These are phyloP conservation scores for Regulus satrapa DNA, from an alignment of 2,113 vertebrate genomes.

Conservation along the genomic window DNA sequence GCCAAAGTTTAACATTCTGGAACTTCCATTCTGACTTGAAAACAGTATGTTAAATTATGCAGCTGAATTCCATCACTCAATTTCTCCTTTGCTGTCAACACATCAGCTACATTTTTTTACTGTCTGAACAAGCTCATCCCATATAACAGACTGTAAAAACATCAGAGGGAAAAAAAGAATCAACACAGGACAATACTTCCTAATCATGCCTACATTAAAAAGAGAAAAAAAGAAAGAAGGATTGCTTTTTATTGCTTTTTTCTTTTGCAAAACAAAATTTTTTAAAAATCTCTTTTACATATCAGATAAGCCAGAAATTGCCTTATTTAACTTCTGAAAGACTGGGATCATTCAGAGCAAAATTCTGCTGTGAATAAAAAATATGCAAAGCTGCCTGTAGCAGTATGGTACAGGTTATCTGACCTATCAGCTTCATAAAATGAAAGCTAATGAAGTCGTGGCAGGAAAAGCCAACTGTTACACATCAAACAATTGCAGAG, in stretches of 20 bases:
- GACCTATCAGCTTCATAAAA: constrained; percentile 32
- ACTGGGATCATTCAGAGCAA: background rate
- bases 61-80: constrained; percentile 71
- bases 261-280: background rate
- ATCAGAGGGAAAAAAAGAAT: constrained; percentile 11
- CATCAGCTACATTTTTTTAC: constrained; percentile 62
- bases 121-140: constrained; percentile 63
- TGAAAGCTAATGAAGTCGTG: constrained; percentile 44
- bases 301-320: constrained; percentile 29
- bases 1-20: constrained; percentile 55
- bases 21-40: constrained; percentile 60
- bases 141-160: constrained; percentile 42
- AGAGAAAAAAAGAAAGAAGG: background rate
- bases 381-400: background rate
- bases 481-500: background rate
- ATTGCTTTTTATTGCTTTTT: background rate
- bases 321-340: constrained; percentile 36
- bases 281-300: background rate
- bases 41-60: constrained; percentile 65
- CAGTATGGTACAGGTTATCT: background rate
- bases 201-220: background rate
- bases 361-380: background rate
- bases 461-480: constrained; percentile 16
- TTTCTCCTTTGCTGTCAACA: constrained; percentile 74
- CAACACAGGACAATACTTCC: constrained; percentile 21